Evolutionary conservation across 1,140 invertebrate genomes (phyloP).

Genomic region (Drepana arcuata): DNA sequence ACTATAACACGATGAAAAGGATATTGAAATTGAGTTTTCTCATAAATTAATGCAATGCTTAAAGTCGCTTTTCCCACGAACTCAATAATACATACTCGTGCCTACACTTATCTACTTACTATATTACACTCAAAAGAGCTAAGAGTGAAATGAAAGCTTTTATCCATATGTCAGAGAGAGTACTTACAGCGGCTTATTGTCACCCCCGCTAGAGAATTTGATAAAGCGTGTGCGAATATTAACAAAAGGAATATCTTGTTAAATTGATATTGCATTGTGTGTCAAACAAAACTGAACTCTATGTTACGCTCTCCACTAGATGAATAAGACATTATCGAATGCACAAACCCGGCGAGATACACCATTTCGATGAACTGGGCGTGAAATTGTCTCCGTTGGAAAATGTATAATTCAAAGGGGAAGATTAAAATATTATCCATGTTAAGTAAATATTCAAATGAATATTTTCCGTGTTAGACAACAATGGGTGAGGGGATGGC

Average conservation of each 20-base stretch:
- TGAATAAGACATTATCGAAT: constrained; percentile 33
- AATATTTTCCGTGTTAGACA: constrained; percentile 73
- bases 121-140: constrained; percentile 64
- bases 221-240: constrained; percentile 72
- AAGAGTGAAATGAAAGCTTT: constrained; percentile 71
- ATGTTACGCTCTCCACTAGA: constrained; percentile 11
- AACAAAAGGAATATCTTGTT: constrained; percentile 73
- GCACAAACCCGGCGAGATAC: constrained; percentile 22
- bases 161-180: constrained; percentile 70
- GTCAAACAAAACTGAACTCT: constrained; percentile 35
- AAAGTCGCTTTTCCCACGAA: neutral
- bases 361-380: constrained; percentile 43
- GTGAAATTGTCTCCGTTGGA: constrained; percentile 70
- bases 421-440: constrained; percentile 75
- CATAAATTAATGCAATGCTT: neutral
- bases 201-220: constrained; percentile 71
- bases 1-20: neutral
- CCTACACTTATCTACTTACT: constrained; percentile 28
- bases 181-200: constrained; percentile 71
- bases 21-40: neutral
- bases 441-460: constrained; percentile 74
- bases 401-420: constrained; percentile 72
- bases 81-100: constrained; percentile 5
- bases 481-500: constrained; percentile 56
- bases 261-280: constrained; percentile 60